Evolutionary conservation across 2,888 invertebrate species (phyloP), one percentile per base, ranked within the genome.

Genomic region (Copidosoma aretas): DNA sequence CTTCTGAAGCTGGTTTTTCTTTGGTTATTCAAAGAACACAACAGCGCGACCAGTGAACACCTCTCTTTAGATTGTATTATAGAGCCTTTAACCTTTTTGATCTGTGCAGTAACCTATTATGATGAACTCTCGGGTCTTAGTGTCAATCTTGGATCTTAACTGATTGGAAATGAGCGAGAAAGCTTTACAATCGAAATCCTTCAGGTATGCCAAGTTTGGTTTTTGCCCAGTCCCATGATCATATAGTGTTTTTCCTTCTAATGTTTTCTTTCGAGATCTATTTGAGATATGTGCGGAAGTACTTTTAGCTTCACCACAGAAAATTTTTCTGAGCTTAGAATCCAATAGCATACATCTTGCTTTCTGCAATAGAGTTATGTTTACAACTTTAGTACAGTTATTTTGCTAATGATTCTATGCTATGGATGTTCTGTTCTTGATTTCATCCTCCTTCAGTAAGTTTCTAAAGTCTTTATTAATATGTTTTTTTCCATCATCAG

Each of bases 381-480:
- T 71, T 5, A 3, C 17, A n/a, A 67, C 15, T 24, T 71, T 67
- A 19, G 64, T 67, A 1, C 46, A n/a, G 3, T 46, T 43, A 39
- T 72, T 70, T 59, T 70, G 67, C 43, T 72, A 60, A 1, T 62
- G 64, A 51, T 60, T 64, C 41, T 70, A 62, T 46, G 67, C 46
- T 8, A 46, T 63, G 12, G 66, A 53, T 15, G 57, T 60, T 58
- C 66, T 57, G n/a, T 68, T 63, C n/a, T 49, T n/a, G n/a, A n/a
- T n/a, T n/a, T n/a, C n/a, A n/a, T n/a, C 60, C 17, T 51, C 39
- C 32, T 41, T 39, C 25, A 71, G 39, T 22, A 56, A 61, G 3
- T 39, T 25, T 21, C 43, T 21, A 3, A 64, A 15, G 12, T 60
- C 39, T 1, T 49, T 19, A 17, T 65, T 65, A 1, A 60, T 22